These are phyloP conservation scores for Euleptes europaea DNA, from an alignment of 2,113 vertebrate species.

Conservation along the genomic window DNA sequence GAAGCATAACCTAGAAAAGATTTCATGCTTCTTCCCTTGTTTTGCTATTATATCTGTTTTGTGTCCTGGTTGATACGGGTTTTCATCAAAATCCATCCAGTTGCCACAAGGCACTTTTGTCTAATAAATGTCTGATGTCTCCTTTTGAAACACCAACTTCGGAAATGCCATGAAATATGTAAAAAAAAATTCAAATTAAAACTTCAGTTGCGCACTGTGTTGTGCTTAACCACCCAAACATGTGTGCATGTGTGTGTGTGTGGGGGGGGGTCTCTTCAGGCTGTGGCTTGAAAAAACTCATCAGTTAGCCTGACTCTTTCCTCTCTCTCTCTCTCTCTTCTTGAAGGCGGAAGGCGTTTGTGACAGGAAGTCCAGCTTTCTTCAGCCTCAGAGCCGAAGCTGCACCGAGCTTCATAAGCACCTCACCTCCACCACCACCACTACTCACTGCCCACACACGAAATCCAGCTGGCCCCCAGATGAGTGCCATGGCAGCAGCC, in stretches of 20 bases:
- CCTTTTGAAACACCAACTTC: not conserved
- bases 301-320: not conserved
- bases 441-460: constrained; percentile 53
- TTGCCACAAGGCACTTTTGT: not conserved
- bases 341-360: constrained; percentile 77
- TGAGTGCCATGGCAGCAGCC: constrained; percentile 17
- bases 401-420: constrained; percentile 94
- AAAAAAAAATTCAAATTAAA: not conserved
- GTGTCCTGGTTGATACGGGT: not conserved
- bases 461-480: constrained; percentile 63
- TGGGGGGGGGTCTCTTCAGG: too few species aligned
- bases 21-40: not conserved
- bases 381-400: constrained; percentile 79
- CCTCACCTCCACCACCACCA: constrained; percentile 85
- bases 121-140: not conserved
- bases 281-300: not conserved
- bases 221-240: not conserved
- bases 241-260: too few species aligned
- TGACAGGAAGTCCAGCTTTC: constrained; percentile 77
- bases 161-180: not conserved
- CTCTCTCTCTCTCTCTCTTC: constrained; percentile 30
- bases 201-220: not conserved
- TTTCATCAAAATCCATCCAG: not conserved
- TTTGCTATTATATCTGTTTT: not conserved
- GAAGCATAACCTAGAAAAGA: not conserved